Conservation (phyloP, 2,888 invertebrate genomes). For the Drosophila kokeensis region DNA sequence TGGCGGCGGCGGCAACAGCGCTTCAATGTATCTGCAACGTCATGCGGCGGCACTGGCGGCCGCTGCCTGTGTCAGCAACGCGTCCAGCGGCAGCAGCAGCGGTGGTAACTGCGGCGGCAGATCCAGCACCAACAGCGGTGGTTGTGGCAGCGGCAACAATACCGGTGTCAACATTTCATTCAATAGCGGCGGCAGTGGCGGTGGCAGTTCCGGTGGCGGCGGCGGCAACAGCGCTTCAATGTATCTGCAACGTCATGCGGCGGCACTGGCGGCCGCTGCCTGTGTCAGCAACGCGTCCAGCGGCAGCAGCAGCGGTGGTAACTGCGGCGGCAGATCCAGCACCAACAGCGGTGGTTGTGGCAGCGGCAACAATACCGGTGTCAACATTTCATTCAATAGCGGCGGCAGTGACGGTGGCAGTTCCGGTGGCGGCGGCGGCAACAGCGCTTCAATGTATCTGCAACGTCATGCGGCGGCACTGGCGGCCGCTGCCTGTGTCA, state of each 20-base stretch:
- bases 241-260: too few species aligned
- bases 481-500: conserved; percentile 75
- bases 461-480: conserved; percentile 84
- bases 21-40: too few species aligned
- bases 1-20: too few species aligned
- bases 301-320: not conserved
- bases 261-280: too few species aligned
- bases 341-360: conserved; percentile 27
- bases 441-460: conserved; percentile 85
- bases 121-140: conserved; percentile 10
- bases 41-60: too few species aligned
- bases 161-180: conserved; percentile 25
- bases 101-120: conserved; percentile 6
- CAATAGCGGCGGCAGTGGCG: conserved; percentile 41
- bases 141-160: conserved; percentile 23
- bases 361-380: conserved; percentile 14
- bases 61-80: too few species aligned
- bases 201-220: too few species aligned
- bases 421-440: conserved; percentile 23
- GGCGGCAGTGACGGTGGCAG: conserved; percentile 32
- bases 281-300: too few species aligned
- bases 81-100: conserved; percentile 10
- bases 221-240: too few species aligned
- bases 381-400: conserved; percentile 37
- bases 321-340: not conserved